Evolutionary conservation across 2,113 vertebrate genomes (phyloP).

Genomic region (Erythrolamprus reginae): DNA sequence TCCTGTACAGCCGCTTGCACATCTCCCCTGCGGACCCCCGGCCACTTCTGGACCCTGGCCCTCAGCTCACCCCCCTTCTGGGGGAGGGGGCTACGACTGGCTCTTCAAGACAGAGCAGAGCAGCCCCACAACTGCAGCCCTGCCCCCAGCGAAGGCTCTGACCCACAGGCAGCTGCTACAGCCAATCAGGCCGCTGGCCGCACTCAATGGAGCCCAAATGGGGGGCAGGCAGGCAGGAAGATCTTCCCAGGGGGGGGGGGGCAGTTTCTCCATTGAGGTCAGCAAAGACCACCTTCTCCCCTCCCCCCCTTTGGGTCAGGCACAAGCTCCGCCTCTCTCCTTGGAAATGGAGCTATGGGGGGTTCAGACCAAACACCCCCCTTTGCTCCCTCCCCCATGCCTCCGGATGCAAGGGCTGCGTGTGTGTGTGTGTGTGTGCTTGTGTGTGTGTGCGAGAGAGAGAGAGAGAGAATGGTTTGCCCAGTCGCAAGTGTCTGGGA

Average conservation of each 20-base stretch:
- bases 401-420: not conserved
- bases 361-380: not conserved
- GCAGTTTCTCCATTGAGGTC: not conserved
- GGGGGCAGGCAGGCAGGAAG: not conserved
- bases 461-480: no score
- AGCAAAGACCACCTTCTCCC: not conserved
- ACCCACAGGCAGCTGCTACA: not conserved
- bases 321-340: not conserved
- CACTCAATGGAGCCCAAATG: not conserved
- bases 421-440: not conserved
- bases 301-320: not conserved
- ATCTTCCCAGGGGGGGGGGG: no score
- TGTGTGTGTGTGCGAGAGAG: no score
- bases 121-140: not conserved
- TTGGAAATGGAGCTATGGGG: not conserved
- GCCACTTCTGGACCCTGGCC: not conserved
- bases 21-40: no score
- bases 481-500: not conserved
- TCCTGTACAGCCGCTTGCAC: not conserved
- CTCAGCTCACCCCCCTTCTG: not conserved
- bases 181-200: not conserved
- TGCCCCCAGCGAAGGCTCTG: not conserved
- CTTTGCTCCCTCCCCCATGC: not conserved
- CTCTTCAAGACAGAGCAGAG: not conserved
- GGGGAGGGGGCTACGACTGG: not conserved